phyloP scores from a whole-genome alignment of 2,797 vertebrate species.

The Sebastes hubbsi region DNA sequence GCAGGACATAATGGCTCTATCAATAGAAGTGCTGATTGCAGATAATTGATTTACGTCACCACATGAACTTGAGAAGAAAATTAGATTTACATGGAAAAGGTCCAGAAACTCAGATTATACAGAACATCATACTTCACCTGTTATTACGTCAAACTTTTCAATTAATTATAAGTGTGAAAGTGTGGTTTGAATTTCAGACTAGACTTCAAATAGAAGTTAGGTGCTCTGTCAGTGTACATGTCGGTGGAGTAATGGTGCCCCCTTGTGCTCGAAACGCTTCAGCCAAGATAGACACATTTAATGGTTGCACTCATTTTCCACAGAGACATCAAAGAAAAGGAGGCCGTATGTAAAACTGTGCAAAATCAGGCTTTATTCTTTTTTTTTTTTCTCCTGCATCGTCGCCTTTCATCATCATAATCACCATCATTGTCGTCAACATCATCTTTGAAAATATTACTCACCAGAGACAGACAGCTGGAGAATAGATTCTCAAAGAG shows the following conservation, averaged over 20 bases:
- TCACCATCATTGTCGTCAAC: constrained; percentile 61
- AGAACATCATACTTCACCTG: neutral
- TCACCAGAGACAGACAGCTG: constrained; percentile 55
- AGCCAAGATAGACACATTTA: neutral
- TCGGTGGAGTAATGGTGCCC: constrained; percentile 64
- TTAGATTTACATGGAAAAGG: neutral
- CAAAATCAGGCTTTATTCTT: constrained; percentile 85
- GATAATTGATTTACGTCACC: neutral
- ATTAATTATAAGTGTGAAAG: neutral
- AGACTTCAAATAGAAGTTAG: neutral
- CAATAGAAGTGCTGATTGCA: constrained; percentile 9
- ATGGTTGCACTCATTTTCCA: constrained; percentile 5
- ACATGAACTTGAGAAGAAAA: neutral
- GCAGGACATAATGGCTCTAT: neutral
- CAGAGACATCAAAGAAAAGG: constrained; percentile 47
- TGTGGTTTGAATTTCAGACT: constrained; percentile 1
- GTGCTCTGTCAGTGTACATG: neutral
- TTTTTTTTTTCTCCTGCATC: constrained; percentile 47
- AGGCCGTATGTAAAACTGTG: constrained; percentile 80
- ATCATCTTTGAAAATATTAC: constrained; percentile 62
- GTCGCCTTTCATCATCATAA: constrained; percentile 49
- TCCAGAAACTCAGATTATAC: neutral
- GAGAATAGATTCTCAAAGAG: constrained; percentile 54
- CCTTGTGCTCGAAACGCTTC: constrained; percentile 53
- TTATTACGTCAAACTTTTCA: neutral